Percentiles rank a stretch among this genome's conserved stretches.
Conservation (phyloP, 2,888 invertebrate genomes). For the Rhopalosiphum nymphaeae region DNA sequence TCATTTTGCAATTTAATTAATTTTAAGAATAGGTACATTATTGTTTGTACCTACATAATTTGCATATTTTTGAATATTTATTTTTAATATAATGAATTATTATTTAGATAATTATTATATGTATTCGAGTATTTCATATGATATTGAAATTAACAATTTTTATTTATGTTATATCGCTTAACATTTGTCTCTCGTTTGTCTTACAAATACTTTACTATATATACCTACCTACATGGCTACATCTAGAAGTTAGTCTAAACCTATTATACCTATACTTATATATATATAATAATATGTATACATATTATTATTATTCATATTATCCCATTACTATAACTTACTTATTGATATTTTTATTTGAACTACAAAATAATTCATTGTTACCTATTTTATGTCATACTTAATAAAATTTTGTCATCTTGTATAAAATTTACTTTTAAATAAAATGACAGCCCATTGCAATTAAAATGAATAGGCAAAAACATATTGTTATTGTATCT, state of each 20-base stretch:
- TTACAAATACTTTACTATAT: conserved; percentile 52
- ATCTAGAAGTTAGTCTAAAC: conserved; percentile 32
- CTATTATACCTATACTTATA: neutral
- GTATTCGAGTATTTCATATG: conserved; percentile 59
- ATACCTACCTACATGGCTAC: conserved; percentile 19
- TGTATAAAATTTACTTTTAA: conserved; percentile 59
- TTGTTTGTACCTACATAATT: neutral
- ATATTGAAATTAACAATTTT: conserved; percentile 60
- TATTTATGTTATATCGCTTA: conserved; percentile 51
- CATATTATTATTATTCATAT: conserved; percentile 40
- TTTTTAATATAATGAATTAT: conserved; percentile 35
- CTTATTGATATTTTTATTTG: conserved; percentile 57
- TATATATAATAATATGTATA: neutral
- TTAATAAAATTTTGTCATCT: conserved; percentile 44
- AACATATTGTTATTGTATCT: conserved; percentile 55
- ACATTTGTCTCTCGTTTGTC: conserved; percentile 49
- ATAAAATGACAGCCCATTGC: conserved; percentile 54
- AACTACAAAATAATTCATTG: conserved; percentile 46
- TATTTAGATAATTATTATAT: conserved; percentile 40
- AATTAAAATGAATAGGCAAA: conserved; percentile 57
- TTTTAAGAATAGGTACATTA: neutral
- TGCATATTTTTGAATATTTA: conserved; percentile 19
- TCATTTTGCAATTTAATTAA: conserved; percentile 21
- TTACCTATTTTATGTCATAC: conserved; percentile 58
- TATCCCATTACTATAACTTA: conserved; percentile 56